A percentile compares a stretch with the other conserved stretches of the same genome.
These are phyloP conservation scores for Pogonomyrmex barbatus DNA, from an alignment of 1,140 invertebrate genomes.

Conservation along the genomic window DNA sequence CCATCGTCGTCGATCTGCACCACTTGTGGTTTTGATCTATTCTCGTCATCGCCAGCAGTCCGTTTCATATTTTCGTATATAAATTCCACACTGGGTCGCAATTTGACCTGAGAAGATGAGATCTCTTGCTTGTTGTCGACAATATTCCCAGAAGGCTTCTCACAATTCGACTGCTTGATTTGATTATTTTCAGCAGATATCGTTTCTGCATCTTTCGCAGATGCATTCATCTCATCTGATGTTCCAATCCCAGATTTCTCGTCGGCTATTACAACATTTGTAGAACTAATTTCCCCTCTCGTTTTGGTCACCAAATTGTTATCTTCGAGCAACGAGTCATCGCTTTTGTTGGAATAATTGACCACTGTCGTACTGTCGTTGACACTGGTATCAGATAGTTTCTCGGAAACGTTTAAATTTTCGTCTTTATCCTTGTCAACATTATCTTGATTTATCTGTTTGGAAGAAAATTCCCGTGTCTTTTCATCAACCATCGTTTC, in stretches of 20 bases:
- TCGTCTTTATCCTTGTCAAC: too few species aligned
- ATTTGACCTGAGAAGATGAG: conserved; percentile 16
- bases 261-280: not conserved
- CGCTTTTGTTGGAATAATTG: not conserved
- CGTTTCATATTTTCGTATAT: conserved; percentile 77
- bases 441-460: conserved; percentile 20
- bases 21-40: conserved; percentile 72
- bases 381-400: not conserved
- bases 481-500: conserved; percentile 15
- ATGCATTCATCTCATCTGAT: not conserved
- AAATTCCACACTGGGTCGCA: conserved; percentile 79
- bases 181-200: not conserved
- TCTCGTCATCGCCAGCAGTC: conserved; percentile 19
- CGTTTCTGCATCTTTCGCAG: not conserved
- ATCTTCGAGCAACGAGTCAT: not conserved
- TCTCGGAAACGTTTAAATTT: too few species aligned
- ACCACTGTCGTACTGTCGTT: not conserved
- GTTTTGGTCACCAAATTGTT: not conserved
- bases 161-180: not conserved
- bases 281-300: not conserved
- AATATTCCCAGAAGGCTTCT: not conserved
- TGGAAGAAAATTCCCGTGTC: not conserved
- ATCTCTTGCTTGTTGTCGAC: not conserved
- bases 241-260: not conserved
- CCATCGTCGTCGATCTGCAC: conserved; percentile 79